Evolutionary conservation across 2,888 invertebrate genomes (phyloP).

Genomic region (Gonocerus acuteangulatus): DNA sequence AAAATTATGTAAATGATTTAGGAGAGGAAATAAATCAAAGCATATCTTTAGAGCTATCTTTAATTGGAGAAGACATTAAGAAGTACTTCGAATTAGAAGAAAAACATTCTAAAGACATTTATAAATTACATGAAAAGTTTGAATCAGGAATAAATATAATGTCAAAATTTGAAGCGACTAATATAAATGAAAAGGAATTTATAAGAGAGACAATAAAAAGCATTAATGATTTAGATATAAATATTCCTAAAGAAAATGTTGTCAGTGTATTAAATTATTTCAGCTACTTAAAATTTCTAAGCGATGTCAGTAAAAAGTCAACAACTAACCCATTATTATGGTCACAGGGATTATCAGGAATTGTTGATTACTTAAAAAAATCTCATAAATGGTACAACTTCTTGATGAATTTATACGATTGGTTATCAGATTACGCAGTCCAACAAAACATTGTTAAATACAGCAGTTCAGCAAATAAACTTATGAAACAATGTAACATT

Average conservation of each 20-base stretch:
- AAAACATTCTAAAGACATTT: background rate
- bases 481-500: background rate
- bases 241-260: background rate
- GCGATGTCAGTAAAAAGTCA: background rate
- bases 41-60: background rate
- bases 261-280: background rate
- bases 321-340: background rate
- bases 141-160: background rate
- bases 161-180: background rate
- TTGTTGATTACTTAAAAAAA: background rate
- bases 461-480: background rate
- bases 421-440: background rate
- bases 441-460: background rate
- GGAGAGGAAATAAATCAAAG: conserved; percentile 4
- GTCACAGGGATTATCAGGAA: background rate
- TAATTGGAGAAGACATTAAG: background rate
- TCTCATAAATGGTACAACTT: background rate
- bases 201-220: background rate
- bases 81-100: background rate
- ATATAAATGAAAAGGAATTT: background rate
- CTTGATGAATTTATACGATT: background rate
- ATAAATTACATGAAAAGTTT: background rate
- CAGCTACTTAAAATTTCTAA: conserved; percentile 1
- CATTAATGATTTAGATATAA: background rate
- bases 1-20: background rate